Base-by-base conservation (phyloP, 2,888 invertebrate genomes). In the Drosophila seclusa region DNA sequence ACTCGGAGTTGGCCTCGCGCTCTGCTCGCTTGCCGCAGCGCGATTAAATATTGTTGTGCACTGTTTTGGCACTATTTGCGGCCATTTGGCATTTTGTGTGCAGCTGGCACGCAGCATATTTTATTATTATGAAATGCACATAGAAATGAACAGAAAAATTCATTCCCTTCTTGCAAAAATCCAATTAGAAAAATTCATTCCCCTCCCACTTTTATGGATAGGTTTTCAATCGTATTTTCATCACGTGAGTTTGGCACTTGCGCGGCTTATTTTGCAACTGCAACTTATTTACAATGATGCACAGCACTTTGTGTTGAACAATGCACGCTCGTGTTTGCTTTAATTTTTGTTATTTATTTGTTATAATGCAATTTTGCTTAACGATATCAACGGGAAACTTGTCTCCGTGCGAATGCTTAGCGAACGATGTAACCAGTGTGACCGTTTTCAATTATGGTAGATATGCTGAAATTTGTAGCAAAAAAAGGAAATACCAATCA, bases 161-260 rank as follows among this genome's bases (percentile, higher is more conserved):
- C 18, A 52, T 68, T 40, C 59, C 64, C 69, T 78, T 68, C 68
- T 68, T 70, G 68, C 59, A 29, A 68, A 45, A 73, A 73, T 80
- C 80, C 82, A 89, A 74, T 89, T 83, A 80, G 73, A 76, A 86
- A 89, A 89, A 83, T 78, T 68, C 64, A 58, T 66, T 78, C 78
- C 82, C 79, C 78, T 74, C 74, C 78, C 79, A 82, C 71, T 68
- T 73, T 82, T 76, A 81, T 57, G 76, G 53, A 61, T 64, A 67
- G 68, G 31, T 75, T 79, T 88, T 80, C 72, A 71, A 73, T 64
- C 78, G 72, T 68, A 76, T 79, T 84, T 87, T 90, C 83, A 88
- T 89, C 91, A 89, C 89, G 89, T 87, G 87, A 82, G 81, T 80
- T 79, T 64, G 16, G 52, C 73, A 61, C 78, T 76, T 67, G 38